Conservation (phyloP, 2,797 vertebrate genomes). For the Podargus strigoides region DNA sequence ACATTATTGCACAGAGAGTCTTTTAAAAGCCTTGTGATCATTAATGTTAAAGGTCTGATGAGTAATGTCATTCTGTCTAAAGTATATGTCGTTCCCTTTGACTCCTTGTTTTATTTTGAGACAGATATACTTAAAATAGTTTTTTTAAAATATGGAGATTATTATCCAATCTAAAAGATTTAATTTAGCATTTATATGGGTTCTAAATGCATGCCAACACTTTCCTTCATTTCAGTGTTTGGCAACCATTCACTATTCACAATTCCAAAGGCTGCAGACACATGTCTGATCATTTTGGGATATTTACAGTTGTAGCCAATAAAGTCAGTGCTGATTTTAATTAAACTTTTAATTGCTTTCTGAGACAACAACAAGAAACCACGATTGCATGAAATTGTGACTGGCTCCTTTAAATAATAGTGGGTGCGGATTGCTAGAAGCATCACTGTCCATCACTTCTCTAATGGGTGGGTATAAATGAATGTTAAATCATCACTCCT, state of each 20-base stretch:
- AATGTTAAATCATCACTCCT: conserved; percentile 39
- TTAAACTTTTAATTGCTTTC: conserved; percentile 66
- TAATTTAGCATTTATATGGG: conserved; percentile 71
- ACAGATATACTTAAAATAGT: conserved; percentile 72
- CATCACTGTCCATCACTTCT: conserved; percentile 26
- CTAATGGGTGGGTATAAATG: conserved; percentile 26
- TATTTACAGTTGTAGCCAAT: conserved; percentile 67
- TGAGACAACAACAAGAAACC: conserved; percentile 56
- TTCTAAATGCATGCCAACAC: conserved; percentile 63
- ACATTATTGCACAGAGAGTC: conserved; percentile 68
- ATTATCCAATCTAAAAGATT: conserved; percentile 74
- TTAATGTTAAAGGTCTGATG: conserved; percentile 69
- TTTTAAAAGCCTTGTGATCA: conserved; percentile 58
- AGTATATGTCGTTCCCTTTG: conserved; percentile 64
- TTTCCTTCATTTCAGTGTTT: conserved; percentile 60
- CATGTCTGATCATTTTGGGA: conserved; percentile 58
- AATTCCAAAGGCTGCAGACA: conserved; percentile 63
- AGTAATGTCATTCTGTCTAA: conserved; percentile 71
- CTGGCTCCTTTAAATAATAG: conserved; percentile 53
- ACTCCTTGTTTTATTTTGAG: conserved; percentile 69
- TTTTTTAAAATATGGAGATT: conserved; percentile 70
- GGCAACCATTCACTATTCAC: conserved; percentile 55
- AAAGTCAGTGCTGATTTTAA: conserved; percentile 64
- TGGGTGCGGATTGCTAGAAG: not conserved
- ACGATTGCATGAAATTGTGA: not conserved